A percentile compares a stretch with the other conserved stretches of the same genome.
Conservation (phyloP, 2,113 vertebrate species). For the Triplophysa rosa region DNA sequence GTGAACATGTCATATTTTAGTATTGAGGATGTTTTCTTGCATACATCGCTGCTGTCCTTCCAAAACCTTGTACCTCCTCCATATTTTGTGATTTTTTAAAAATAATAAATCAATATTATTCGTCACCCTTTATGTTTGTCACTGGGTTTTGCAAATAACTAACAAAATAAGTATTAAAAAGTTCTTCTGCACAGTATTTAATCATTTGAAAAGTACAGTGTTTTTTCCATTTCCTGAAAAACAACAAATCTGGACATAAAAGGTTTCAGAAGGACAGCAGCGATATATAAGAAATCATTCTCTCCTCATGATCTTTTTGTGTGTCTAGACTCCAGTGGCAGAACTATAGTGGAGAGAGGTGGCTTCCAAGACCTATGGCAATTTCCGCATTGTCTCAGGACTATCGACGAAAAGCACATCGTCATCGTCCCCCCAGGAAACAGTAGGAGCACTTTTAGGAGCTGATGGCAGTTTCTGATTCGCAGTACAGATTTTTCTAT, state of each 20-base stretch:
- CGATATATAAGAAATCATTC: not conserved
- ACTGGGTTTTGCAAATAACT: not conserved
- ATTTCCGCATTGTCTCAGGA: not conserved
- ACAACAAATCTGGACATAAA: no score
- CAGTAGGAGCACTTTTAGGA: not conserved
- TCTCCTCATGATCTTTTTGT: not conserved
- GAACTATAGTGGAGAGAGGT: not conserved
- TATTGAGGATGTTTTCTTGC: no score
- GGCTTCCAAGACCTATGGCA: conserved; percentile 7
- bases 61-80: no score
- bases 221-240: not conserved
- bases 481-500: conserved; percentile 4
- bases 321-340: not conserved
- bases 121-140: no score
- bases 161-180: not conserved
- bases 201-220: not conserved
- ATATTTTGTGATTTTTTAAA: no score
- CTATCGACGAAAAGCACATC: conserved; percentile 1
- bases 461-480: not conserved
- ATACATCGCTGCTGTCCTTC: not conserved
- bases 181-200: not conserved
- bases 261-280: not conserved
- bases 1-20: no score
- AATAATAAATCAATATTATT: no score
- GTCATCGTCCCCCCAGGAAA: not conserved